Evolutionary conservation across 2,888 invertebrate species (phyloP), one percentile per base, ranked within the genome.

Genomic region (Caenorhabditis wallacei): DNA sequence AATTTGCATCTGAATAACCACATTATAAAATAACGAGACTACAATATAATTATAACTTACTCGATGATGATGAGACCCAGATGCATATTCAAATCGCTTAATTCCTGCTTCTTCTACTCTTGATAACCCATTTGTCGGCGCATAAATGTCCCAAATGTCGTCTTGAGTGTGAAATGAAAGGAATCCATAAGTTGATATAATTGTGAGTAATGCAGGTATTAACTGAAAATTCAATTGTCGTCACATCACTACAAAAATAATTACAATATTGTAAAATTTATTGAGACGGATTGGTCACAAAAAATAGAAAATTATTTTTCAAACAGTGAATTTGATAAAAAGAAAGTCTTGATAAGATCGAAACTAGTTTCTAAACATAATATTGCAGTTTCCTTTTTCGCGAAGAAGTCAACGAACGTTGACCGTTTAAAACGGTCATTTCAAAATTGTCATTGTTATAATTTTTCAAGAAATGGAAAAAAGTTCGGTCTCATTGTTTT

Each of bases 81-180:
- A 86, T n/a, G 90, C 88, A 68, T 87, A 88, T 75, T 91, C 90
- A 74, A 91, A 91, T 43, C 83, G 74, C 54, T 86, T 85, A 76
- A 91, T 30, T 3, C 84, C 88, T n/a, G 79, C 78, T 81, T 91
- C 91, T 66, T 91, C 91, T 8, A 86, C 72, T 61, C 91, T 66
- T 35, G 89, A 88, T 13, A 87, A 30, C 8, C 90, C 90, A 66
- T 91, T 88, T 8, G 87, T 71, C 24, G 91, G 91, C 5, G 91
- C 87, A 80, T 91, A 91, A 70, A 91, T 91, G 82, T 91, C 91
- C 91, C 91, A 91, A 80, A 91, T 91, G 74, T 91, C 90, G 79
- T 91, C 90, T 72, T 91, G 84, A 66, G 85, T 86, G 80, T 88
- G 88, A 80, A 91, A 91, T 56, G 78, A 87, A 10, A 85, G 68